Evolutionary conservation across 2,888 invertebrate species (phyloP), one percentile per base, ranked within the genome.

Genomic region (Prosopocoilus inquinatus): DNA sequence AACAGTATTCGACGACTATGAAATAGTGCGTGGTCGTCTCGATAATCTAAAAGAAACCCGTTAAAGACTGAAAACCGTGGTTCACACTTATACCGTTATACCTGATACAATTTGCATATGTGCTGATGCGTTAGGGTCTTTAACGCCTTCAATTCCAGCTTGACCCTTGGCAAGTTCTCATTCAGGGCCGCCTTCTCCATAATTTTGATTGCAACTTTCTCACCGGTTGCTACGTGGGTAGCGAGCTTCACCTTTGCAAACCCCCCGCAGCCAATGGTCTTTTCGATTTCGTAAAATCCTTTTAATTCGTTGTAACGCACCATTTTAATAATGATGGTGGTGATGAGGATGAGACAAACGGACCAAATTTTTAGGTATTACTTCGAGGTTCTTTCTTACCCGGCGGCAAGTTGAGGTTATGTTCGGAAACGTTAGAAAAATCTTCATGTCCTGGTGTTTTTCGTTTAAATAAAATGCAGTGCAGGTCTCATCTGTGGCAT

Each of bases 231-330:
- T 50, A 85, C 69, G 76, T 92, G 91, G 9, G 86, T 89, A 7
- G 86, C 90, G 49, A 89, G 77, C 71, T 90, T 89, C 8, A 91
- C 91, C 81, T 90, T 91, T 3, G 89, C 90, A 75, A 91, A 91
- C 47, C 91, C 91, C 57, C 90, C 89, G 75, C 82, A 80, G 20
- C 88, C 89, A 67, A 89, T 86, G 1, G 88, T 89, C 71, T 85
- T 86, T 61, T 86, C 83, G 35, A 87, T 70, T 61, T 85, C 84
- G 66, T 88, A 89, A 35, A 83, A 77, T 32, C 85, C 86, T 63
- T 83, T 84, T 53, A 88, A 76, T 15, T 75, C 80, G 51, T 70
- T 67, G 68, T 81, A 79, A 61, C 78, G 76, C 39, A 79, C 80
- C 82, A 82, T 82, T 70, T 69, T 74, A 7, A 13, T 32, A 15